Evolutionary conservation across 1,140 invertebrate genomes (phyloP).

Genomic region (Hestina assimilis): DNA sequence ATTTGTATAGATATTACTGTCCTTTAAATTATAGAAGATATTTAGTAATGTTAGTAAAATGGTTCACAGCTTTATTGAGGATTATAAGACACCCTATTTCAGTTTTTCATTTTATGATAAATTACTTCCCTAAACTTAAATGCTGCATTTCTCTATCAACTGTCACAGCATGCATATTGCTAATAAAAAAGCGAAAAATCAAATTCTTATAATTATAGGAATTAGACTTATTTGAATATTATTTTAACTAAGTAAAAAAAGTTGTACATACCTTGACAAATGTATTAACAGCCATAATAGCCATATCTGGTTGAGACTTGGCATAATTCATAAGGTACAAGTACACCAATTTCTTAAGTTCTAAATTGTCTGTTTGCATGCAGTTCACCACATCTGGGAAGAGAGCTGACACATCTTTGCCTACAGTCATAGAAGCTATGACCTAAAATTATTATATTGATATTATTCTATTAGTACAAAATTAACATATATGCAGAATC

Average conservation of each 20-base stretch:
- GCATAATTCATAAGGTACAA: constrained; percentile 99
- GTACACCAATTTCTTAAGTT: constrained; percentile 99
- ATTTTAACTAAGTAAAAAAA: constrained; percentile 16
- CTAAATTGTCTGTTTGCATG: constrained; percentile 99
- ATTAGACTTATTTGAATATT: constrained; percentile 29
- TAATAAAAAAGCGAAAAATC: constrained; percentile 35
- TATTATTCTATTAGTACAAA: no score
- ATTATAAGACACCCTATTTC: background rate
- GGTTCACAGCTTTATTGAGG: no score
- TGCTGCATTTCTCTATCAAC: constrained; percentile 22
- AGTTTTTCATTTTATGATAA: background rate
- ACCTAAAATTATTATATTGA: no score
- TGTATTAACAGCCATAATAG: constrained; percentile 99
- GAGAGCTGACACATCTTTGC: constrained; percentile 96
- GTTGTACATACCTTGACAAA: constrained; percentile 94
- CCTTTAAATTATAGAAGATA: no score
- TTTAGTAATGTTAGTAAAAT: no score
- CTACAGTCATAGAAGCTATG: constrained; percentile 99
- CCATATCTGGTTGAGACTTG: constrained; percentile 99
- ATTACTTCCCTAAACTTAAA: background rate
- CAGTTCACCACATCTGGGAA: constrained; percentile 99
- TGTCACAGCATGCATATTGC: constrained; percentile 33
- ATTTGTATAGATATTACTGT: no score
- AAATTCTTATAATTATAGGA: constrained; percentile 27
- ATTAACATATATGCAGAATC: background rate